A percentile compares a stretch with the other conserved stretches of the same genome.
Conservation (phyloP, 2,888 invertebrate species). For the Pristionchus arcanus region DNA sequence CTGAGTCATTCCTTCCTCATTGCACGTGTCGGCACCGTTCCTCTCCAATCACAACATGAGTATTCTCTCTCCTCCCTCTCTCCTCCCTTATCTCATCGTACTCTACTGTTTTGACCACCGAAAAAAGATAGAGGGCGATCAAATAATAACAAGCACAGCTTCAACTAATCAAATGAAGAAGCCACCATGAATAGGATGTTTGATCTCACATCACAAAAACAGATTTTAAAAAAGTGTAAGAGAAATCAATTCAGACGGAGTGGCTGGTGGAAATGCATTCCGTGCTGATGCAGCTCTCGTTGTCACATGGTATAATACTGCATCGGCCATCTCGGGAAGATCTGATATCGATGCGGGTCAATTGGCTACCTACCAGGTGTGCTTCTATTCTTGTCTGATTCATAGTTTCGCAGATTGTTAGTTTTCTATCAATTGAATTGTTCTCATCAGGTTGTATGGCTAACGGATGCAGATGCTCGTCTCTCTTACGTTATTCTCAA, state of each 20-base stretch:
- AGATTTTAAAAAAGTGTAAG: neutral
- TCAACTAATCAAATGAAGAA: neutral
- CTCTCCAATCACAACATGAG: neutral
- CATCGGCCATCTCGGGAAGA: conserved; percentile 78
- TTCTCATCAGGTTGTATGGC: conserved; percentile 69
- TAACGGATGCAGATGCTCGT: conserved; percentile 88
- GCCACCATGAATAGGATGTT: neutral
- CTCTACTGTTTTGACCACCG: neutral
- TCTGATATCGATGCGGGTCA: conserved; percentile 78
- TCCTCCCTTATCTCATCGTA: neutral
- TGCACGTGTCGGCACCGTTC: conserved; percentile 17
- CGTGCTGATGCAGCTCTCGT: conserved; percentile 92
- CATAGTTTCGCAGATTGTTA: too few species aligned
- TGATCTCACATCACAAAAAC: neutral
- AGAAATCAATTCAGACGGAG: conserved; percentile 86
- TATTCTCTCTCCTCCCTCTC: neutral
- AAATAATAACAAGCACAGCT: neutral
- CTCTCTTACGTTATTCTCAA: conserved; percentile 94
- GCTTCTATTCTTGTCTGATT: neutral
- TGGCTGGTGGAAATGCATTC: conserved; percentile 92
- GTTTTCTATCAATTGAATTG: too few species aligned
- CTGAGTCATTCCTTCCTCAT: neutral
- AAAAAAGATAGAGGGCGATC: neutral
- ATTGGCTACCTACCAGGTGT: conserved; percentile 76
- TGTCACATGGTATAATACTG: conserved; percentile 87